Evolutionary conservation across 2,888 invertebrate species (phyloP), one percentile per base, ranked within the genome.

Genomic region (Amblyjoppa fuscipennis): DNA sequence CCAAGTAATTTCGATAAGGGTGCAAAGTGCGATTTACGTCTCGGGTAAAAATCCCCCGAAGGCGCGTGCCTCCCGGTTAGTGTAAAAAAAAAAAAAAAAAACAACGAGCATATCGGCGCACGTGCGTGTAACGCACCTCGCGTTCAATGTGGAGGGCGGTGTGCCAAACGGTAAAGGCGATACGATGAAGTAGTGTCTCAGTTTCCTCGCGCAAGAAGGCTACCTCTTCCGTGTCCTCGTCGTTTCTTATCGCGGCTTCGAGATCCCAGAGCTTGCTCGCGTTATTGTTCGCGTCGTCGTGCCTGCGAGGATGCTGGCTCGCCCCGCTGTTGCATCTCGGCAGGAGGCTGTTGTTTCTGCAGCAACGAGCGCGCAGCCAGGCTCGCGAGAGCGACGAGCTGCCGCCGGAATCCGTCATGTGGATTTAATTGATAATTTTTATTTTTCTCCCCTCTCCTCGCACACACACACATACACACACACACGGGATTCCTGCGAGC

Each of bases 91-190:
- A 11, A 41, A 41, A 3, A 11, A 45, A 45, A 38, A 31, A n/a
- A 34, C 16, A 45, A 53, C 41, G 61, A 16, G 7, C 59, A 79
- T 71, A 71, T 34, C 5, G 79, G 78, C 84, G 83, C 87, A 85
- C 84, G 87, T 86, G 86, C 86, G 85, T 83, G 76, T 78, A 78
- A 88, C 89, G 86, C 89, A 89, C 88, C 89, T 90, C 89, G 84
- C 90, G 88, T 93, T 97, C 96, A 88, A 97, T 95, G 92, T 96
- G 96, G 92, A 97, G 96, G 64, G 97, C 96, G 78, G 96, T 96
- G 89, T 97, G 96, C 97, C 97, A 97, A 85, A 97, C 95, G 45
- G 97, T 96, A 91, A 97, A 97, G 56, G 97, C 97, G 51, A 97
- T 95, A 81, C 96, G 95, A 91, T 97, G 96, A 86, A 97, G 94